phyloP scores from a whole-genome alignment of 2,888 invertebrate species.

The Noctua janthe region DNA sequence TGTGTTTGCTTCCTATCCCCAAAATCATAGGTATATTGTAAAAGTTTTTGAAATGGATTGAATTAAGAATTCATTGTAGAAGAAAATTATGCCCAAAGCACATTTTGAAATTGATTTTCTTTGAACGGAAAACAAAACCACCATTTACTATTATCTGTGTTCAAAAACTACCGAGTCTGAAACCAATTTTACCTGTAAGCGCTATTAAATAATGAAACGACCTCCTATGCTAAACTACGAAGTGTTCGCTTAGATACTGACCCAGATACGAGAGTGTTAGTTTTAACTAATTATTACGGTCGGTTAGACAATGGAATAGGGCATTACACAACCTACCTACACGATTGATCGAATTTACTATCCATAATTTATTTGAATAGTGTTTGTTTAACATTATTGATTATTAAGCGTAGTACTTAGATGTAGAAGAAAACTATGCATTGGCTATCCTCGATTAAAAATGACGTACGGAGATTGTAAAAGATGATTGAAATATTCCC shows the following conservation, averaged over 20 bases:
- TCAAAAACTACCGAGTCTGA: background rate
- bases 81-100: background rate
- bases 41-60: background rate
- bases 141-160: background rate
- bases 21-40: background rate
- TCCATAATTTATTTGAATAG: slow-evolving; percentile 14
- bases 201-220: slow-evolving; percentile 22
- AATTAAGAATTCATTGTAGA: too few species aligned
- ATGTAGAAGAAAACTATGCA: background rate
- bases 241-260: slow-evolving; percentile 23
- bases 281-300: slow-evolving; percentile 41
- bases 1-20: background rate
- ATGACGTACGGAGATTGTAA: background rate
- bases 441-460: background rate
- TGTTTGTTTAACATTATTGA: background rate
- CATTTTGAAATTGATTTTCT: background rate
- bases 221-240: background rate
- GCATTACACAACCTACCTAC: background rate
- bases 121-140: background rate
- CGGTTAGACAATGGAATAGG: slow-evolving; percentile 26
- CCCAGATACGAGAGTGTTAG: slow-evolving; percentile 25
- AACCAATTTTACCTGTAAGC: background rate
- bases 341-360: slow-evolving; percentile 10
- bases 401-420: background rate
- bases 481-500: background rate